Evolutionary conservation across 2,888 invertebrate genomes (phyloP).

Genomic region (Gymnosoma rotundatum): DNA sequence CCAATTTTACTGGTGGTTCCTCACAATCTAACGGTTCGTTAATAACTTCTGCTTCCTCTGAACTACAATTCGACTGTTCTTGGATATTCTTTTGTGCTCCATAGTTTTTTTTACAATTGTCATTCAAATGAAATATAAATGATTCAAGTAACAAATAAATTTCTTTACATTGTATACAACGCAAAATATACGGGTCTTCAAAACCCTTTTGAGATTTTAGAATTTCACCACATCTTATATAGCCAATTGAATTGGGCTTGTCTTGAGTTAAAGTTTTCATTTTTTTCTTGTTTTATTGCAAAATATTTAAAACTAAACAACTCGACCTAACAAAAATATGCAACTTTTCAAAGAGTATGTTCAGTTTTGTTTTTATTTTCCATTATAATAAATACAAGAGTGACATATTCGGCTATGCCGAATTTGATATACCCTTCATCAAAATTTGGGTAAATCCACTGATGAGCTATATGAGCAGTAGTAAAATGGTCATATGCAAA

Average conservation of each 20-base stretch:
- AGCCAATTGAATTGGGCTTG: conserved; percentile 36
- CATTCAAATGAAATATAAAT: conserved; percentile 53
- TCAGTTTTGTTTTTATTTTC: conserved; percentile 16
- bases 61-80: conserved; percentile 1
- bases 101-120: conserved; percentile 20
- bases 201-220: conserved; percentile 41
- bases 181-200: conserved; percentile 42
- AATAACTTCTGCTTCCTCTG: conserved; percentile 15
- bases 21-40: conserved; percentile 33
- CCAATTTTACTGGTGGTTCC: conserved; percentile 45
- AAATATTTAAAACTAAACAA: background rate
- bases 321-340: conserved; percentile 6
- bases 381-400: no score
- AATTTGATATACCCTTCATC: no score
- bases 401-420: no score
- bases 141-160: conserved; percentile 57
- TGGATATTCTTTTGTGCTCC: background rate
- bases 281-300: background rate
- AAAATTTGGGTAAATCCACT: no score
- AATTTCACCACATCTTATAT: conserved; percentile 59
- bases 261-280: conserved; percentile 28
- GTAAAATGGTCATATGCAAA: no score
- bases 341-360: conserved; percentile 15
- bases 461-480: no score
- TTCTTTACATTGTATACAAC: conserved; percentile 53